Conservation (phyloP, 2,113 vertebrate genomes). For the Brienomyrus longianalis region DNA sequence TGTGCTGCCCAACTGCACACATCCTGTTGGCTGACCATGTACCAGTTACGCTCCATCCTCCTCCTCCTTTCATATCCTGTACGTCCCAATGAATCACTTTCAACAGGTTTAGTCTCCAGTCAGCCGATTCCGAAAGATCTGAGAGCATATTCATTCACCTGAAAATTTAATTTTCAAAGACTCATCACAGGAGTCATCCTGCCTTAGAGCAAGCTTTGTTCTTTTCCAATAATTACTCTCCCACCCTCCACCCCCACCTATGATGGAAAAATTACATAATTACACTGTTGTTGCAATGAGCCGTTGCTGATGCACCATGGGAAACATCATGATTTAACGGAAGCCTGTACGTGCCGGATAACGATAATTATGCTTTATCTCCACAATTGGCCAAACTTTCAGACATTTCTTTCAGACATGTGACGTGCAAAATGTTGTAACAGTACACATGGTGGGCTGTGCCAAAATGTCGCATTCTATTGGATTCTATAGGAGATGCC, state of each 20-base stretch:
- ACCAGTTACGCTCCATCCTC: neutral
- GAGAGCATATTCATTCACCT: neutral
- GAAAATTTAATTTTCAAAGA: neutral
- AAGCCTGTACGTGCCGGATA: neutral
- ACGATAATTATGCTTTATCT: neutral
- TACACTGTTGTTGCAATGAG: neutral
- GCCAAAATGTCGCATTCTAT: neutral
- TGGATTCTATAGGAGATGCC: neutral
- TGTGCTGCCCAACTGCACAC: neutral
- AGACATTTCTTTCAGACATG: neutral
- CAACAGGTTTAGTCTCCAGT: neutral
- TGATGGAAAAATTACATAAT: conserved; percentile 1
- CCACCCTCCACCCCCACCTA: neutral
- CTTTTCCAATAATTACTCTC: conserved; percentile 5
- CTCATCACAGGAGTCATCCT: neutral
- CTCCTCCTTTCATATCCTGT: neutral
- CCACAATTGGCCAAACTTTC: neutral
- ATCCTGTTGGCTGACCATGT: neutral
- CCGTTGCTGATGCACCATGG: neutral
- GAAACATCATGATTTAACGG: neutral
- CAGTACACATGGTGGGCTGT: neutral
- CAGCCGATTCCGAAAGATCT: neutral
- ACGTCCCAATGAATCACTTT: neutral
- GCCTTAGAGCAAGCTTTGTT: neutral
- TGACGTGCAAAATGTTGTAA: neutral